Base-by-base conservation (phyloP, 2,113 vertebrate species). In the Pangasianodon hypophthalmus region DNA sequence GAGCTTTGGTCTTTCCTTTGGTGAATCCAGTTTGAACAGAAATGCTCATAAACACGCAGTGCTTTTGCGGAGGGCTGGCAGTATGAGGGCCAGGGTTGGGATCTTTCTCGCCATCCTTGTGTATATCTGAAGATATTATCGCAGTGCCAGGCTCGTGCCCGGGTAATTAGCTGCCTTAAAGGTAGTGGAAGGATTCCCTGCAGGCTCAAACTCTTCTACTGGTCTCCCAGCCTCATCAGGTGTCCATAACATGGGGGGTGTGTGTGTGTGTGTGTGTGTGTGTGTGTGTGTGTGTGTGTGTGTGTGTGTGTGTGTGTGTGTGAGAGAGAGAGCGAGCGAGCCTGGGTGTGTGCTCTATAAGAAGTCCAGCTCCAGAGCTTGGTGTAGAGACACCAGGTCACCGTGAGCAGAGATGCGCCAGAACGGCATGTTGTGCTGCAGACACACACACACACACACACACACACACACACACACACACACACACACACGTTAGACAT, bases 391-490 rank as follows among this genome's bases (percentile, higher is more conserved):
- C 91, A 98, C 96, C 0, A 99, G 97, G 94, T 99, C 98, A 14
- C 98, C 97, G 0, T 99, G 98, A 44, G 97, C 96, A 37, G 97
- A 97, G 95, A 99, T 98, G 91, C 98, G 95, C 98, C 98, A 99
- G 95, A 99, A 99, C 0, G 98, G 98, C 98, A 99, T 99, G 94
- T 99, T 99, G 97, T 99, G 98, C 98, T 99, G 91, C 0, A 93
- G 10, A 79, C 44, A 84, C n/a, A 91, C 46, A 73, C 0, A 85
- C 41, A 83, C 21, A 48, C 9, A 13, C 13, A 85, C 50, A 82
- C 16, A 7, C 9, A 80, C 24, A 80, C 11, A 80, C 10, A 46
- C 2, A 9, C 10, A 14, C 13, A 7, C 9, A 80, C 24, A 80
- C 11, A 80, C 10, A 46, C 2, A 9, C 10, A 14, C 13, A 4